A percentile compares a stretch with the other conserved stretches of the same genome.
Evolutionary conservation across 2,888 invertebrate species (phyloP).

Genomic region (Geotrupes spiniger): DNA sequence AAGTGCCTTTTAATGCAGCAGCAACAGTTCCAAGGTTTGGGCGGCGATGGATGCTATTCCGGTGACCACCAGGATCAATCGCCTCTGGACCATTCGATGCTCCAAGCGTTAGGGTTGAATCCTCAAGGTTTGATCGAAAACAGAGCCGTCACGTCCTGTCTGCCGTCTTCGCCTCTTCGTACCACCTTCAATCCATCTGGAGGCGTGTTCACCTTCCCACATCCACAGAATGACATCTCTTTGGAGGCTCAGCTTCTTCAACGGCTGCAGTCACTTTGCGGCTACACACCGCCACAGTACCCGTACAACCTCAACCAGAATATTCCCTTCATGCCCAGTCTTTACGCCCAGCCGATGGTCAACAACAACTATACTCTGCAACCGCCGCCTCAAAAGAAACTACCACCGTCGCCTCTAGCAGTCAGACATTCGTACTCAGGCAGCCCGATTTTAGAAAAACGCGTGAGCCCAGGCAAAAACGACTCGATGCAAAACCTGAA

Average conservation of each 20-base stretch:
- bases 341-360: slow-evolving; percentile 37
- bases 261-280: slow-evolving; percentile 53
- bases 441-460: slow-evolving; percentile 37
- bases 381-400: slow-evolving; percentile 46
- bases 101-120: slow-evolving; percentile 40
- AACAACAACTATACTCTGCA: slow-evolving; percentile 43
- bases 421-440: slow-evolving; percentile 42
- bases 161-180: slow-evolving; percentile 46
- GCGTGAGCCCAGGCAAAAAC: slow-evolving; percentile 37
- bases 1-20: slow-evolving; percentile 16
- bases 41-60: slow-evolving; percentile 23
- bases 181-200: slow-evolving; percentile 40
- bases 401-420: slow-evolving; percentile 38
- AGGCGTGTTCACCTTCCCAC: slow-evolving; percentile 41
- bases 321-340: slow-evolving; percentile 28
- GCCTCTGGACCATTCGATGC: slow-evolving; percentile 35
- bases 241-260: slow-evolving; percentile 54
- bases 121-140: slow-evolving; percentile 46
- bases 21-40: slow-evolving; percentile 29
- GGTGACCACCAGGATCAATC: slow-evolving; percentile 27
- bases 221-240: slow-evolving; percentile 35
- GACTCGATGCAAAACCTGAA: slow-evolving; percentile 30
- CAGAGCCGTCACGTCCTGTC: slow-evolving; percentile 41
- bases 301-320: slow-evolving; percentile 36
- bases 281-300: slow-evolving; percentile 44